These are phyloP conservation scores for Eulemur albifrons DNA, from an alignment of 2,797 vertebrate species.

Conservation along the genomic window DNA sequence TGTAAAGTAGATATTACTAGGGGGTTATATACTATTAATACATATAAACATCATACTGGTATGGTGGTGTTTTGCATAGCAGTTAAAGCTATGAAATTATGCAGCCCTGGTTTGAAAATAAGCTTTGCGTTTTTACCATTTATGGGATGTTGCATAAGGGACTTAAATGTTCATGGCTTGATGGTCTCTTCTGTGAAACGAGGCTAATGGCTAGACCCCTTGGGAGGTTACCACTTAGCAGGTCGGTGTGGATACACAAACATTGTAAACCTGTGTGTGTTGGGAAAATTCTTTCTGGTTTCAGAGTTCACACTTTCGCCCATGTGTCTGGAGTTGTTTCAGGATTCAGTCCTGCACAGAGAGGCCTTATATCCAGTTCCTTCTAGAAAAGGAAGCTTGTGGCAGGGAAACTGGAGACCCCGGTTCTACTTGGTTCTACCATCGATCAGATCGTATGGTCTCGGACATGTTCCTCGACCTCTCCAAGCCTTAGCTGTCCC, in stretches of 20 bases:
- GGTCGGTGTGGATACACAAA: background rate
- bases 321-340: background rate
- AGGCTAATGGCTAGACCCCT: background rate
- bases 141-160: background rate
- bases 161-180: background rate
- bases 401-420: background rate
- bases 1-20: background rate
- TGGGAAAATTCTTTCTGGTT: background rate
- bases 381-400: background rate
- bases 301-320: background rate
- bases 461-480: fast-evolving
- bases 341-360: background rate
- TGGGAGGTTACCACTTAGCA: background rate
- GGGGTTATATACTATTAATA: background rate
- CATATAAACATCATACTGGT: background rate
- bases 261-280: fast-evolving
- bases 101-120: background rate
- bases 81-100: background rate
- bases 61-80: background rate
- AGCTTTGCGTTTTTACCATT: background rate
- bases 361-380: background rate
- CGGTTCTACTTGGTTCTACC: fast-evolving
- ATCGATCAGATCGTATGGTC: fast-evolving
- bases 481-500: background rate
- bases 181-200: background rate